A percentile compares a stretch with the other conserved stretches of the same genome.
These are phyloP conservation scores for Balanococcus diminutus DNA, from an alignment of 2,888 invertebrate genomes.

Conservation along the genomic window DNA sequence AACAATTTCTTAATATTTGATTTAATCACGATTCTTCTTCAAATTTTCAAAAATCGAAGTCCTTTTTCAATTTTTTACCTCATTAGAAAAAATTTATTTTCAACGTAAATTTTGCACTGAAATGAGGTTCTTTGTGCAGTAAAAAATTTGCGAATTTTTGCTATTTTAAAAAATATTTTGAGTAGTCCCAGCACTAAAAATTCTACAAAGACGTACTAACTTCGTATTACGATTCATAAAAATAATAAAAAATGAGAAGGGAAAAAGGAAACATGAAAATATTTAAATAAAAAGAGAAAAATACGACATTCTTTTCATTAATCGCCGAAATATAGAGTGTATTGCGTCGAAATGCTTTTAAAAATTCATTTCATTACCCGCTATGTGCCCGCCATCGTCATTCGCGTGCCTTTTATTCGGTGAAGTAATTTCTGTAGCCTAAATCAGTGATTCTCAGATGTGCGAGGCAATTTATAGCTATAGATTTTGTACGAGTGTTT, in stretches of 20 bases:
- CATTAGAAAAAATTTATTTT: too few relatives aligned
- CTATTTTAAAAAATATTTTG: too few relatives aligned
- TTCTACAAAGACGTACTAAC: background rate
- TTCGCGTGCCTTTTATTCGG: constrained; percentile 14
- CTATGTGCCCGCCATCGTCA: background rate
- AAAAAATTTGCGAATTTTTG: too few relatives aligned
- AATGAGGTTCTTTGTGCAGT: too few relatives aligned
- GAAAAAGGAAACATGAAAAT: background rate
- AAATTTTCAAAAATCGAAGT: too few relatives aligned
- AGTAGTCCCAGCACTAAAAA: too few relatives aligned
- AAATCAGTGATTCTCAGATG: constrained; percentile 35
- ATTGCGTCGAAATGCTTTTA: constrained; percentile 18
- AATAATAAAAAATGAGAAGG: background rate
- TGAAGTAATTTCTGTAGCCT: constrained; percentile 3
- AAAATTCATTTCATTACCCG: constrained; percentile 36
- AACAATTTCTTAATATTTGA: too few relatives aligned
- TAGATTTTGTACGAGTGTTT: background rate
- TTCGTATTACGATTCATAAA: too few relatives aligned
- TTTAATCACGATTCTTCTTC: too few relatives aligned
- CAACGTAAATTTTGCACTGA: too few relatives aligned
- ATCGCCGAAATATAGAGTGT: background rate
- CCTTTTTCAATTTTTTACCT: too few relatives aligned
- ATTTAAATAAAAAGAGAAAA: background rate
- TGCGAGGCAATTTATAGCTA: background rate
- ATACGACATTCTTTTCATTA: background rate